These are phyloP conservation scores for Coranthus polyacanthus DNA, from an alignment of 2,797 vertebrate genomes.

Conservation along the genomic window DNA sequence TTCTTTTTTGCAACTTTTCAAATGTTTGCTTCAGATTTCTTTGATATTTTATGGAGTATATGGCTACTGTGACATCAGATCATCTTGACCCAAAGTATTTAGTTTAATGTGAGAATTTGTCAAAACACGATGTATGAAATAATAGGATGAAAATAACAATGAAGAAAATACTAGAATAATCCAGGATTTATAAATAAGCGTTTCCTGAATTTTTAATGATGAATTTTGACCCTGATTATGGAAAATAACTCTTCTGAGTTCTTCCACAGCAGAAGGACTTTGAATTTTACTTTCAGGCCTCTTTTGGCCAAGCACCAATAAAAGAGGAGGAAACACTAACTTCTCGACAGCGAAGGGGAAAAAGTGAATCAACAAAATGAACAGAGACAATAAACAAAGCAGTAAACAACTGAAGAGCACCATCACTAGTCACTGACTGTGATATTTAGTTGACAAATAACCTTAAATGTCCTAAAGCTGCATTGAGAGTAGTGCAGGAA, in stretches of 20 bases:
- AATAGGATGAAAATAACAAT: no score
- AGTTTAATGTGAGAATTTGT: no score
- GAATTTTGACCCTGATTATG: background rate
- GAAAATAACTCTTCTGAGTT: background rate
- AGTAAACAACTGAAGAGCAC: slow-evolving; percentile 3
- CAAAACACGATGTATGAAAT: no score
- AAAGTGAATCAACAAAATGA: background rate
- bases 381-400: slow-evolving; percentile 1
- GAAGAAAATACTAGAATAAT: no score
- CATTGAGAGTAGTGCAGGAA: slow-evolving; percentile 1
- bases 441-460: slow-evolving; percentile 25
- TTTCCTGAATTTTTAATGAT: background rate
- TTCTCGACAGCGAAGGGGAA: background rate
- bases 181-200: no score
- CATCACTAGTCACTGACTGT: background rate
- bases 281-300: background rate
- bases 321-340: background rate
- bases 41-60: no score
- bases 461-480: slow-evolving; percentile 4
- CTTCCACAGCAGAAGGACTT: background rate
- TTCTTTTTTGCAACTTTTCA: no score
- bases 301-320: background rate
- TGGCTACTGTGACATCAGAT: no score
- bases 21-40: no score
- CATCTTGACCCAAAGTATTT: no score